Evolutionary conservation across 2,113 vertebrate genomes (phyloP).

Genomic region (Lampris megalopsis): DNA sequence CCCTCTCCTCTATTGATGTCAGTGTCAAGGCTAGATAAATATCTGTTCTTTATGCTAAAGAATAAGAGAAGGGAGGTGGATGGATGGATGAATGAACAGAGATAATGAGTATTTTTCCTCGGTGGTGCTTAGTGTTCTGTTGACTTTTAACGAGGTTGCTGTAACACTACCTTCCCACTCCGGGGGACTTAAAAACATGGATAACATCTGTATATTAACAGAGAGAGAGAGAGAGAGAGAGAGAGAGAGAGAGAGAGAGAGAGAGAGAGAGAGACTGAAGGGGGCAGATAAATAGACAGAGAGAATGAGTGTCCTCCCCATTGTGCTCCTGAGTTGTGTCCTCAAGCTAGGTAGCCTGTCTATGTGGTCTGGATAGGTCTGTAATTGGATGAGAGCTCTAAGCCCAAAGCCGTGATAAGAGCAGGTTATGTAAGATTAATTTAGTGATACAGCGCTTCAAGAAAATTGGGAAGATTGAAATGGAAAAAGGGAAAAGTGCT

Average conservation of each 20-base stretch:
- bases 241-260: not conserved
- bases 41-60: conserved; percentile 19
- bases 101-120: not conserved
- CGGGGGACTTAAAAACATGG: conserved; percentile 3
- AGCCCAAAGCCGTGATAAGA: conserved; percentile 55
- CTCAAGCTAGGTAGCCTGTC: conserved; percentile 39
- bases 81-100: conserved; percentile 25
- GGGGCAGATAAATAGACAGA: conserved; percentile 2
- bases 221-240: conserved; percentile 38
- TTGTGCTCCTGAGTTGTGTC: conserved; percentile 17
- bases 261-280: conserved; percentile 23
- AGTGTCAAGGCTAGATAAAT: conserved; percentile 49
- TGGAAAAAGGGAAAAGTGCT: conserved; percentile 7
- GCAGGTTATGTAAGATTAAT: conserved; percentile 64
- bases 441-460: conserved; percentile 53
- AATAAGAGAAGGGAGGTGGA: conserved; percentile 25
- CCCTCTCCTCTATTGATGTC: not conserved
- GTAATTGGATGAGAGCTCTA: conserved; percentile 71
- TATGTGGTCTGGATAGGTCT: conserved; percentile 39
- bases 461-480: conserved; percentile 55
- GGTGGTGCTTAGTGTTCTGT: conserved; percentile 10
- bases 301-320: conserved; percentile 32
- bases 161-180: conserved; percentile 2
- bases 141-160: not conserved
- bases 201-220: conserved; percentile 55